Conservation (phyloP, 37 sponge, comb jelly and placozoan genomes). For the Aplysina aerophoba region DNA sequence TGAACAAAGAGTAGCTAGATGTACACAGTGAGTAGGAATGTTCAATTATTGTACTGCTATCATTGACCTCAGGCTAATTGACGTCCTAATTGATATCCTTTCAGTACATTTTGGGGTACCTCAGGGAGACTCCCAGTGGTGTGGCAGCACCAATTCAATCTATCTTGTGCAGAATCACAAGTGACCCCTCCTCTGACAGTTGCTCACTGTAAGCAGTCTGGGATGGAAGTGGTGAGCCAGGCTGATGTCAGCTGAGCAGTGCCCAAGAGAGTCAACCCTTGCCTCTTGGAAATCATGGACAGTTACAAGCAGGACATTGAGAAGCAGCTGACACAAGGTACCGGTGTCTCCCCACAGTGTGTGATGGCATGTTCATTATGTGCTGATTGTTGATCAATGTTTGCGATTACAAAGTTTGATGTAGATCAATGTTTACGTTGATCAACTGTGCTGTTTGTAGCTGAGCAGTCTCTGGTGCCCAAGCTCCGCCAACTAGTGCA, state of each 20-base stretch:
- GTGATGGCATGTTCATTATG: too few species aligned
- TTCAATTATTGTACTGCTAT: background rate
- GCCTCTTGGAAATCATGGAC: background rate
- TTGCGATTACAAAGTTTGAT: too few species aligned
- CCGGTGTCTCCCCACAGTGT: background rate
- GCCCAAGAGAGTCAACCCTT: background rate
- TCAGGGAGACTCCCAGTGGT: background rate
- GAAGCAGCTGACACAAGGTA: conserved; percentile 9
- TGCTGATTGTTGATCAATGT: too few species aligned
- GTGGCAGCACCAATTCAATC: too few species aligned
- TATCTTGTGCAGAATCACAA: background rate
- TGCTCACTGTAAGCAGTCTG: background rate
- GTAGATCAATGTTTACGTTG: too few species aligned
- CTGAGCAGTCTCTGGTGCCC: background rate
- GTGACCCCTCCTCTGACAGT: background rate
- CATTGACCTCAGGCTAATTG: background rate
- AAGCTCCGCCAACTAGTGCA: conserved; percentile 1
- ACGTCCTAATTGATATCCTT: too few species aligned
- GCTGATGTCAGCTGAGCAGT: conserved; percentile 2
- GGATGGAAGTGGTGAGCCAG: background rate
- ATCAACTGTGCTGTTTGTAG: background rate
- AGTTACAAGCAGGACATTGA: conserved; percentile 21
- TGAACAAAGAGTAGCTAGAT: too few species aligned
- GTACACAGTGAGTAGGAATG: too few species aligned
- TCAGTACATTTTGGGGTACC: background rate